These are phyloP conservation scores for Gnathonemus longibarbis DNA, from an alignment of 2,113 vertebrate genomes.

Conservation along the genomic window DNA sequence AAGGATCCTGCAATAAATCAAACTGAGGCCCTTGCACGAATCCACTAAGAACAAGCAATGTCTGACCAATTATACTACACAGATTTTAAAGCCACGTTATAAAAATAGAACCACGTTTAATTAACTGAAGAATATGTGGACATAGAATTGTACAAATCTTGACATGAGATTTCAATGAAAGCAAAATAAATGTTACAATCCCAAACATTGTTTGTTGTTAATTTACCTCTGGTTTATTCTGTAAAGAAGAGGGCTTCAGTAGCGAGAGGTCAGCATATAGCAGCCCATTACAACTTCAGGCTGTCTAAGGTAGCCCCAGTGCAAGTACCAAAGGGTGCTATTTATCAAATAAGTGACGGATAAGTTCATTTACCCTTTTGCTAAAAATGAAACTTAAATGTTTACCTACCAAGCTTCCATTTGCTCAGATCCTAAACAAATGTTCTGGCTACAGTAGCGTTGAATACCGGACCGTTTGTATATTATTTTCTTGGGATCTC, in stretches of 20 bases:
- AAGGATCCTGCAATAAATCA: slow-evolving; percentile 58
- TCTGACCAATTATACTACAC: slow-evolving; percentile 61
- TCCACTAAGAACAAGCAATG: slow-evolving; percentile 56
- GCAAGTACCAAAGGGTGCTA: slow-evolving; percentile 79
- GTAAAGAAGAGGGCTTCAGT: slow-evolving; percentile 21
- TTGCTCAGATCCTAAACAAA: slow-evolving; percentile 70
- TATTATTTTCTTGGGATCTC: slow-evolving; percentile 99
- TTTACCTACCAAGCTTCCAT: slow-evolving; percentile 89
- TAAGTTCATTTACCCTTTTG: slow-evolving; percentile 80
- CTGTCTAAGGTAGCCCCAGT: slow-evolving; percentile 63
- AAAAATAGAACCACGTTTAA: slow-evolving; percentile 6
- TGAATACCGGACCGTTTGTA: slow-evolving; percentile 76
- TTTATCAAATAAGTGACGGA: slow-evolving; percentile 92
- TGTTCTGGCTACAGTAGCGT: slow-evolving; percentile 73
- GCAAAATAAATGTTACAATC: not conserved
- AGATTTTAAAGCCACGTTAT: slow-evolving; percentile 56
- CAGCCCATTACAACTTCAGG: slow-evolving; percentile 68
- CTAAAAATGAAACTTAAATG: slow-evolving; percentile 82
- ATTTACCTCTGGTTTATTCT: slow-evolving; percentile 24
- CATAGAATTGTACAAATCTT: not conserved
- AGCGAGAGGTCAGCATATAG: slow-evolving; percentile 64
- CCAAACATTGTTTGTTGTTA: slow-evolving; percentile 17
- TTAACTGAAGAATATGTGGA: not conserved
- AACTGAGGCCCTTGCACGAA: slow-evolving; percentile 62
- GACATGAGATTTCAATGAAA: slow-evolving; percentile 9